Evolutionary conservation across 2,113 vertebrate genomes (phyloP), one percentile per base, ranked within the genome.

Genomic region (Cisticola juncidis): DNA sequence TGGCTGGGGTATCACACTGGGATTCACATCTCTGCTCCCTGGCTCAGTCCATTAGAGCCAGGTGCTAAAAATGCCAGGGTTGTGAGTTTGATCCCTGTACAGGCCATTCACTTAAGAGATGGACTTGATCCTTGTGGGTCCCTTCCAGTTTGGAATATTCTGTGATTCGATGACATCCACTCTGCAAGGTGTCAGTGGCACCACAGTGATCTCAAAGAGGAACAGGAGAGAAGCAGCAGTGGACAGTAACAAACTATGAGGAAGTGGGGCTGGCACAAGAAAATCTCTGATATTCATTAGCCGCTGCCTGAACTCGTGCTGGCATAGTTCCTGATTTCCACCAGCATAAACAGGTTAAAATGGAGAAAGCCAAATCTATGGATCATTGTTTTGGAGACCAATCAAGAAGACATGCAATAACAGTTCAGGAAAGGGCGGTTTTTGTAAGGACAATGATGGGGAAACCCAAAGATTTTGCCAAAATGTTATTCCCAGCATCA

Each of bases 301-400:
- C 61, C 0, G 1, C 72, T 86, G 70, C 70, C 64, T 38, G 3
- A 86, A 82, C 72, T 62, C 0, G 0, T 60, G 81, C 40, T 96
- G 90, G 92, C 92, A 65, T 64, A 6, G 0, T 21, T 92, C 70
- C 90, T 14, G n/a, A 50, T 31, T 88, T 81, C 80, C 60, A 93
- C 42, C 76, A 71, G 69, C 82, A 54, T 6, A 88, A 95, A 69
- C 56, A 78, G 68, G 86, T 88, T 86, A 33, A 88, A 86, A 88
- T 58, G 85, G 79, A 94, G 66, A 82, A 48, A 86, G 64, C 23
- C 2, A 9, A 51, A 74, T 77, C 76, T 56, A 62, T 44, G 88
- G 92, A 90, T 95, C 80, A 96, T 94, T 97, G 94, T 96, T 94
- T 88, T n/a, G 70, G 57, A 91, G 90, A 44, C 57, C 47, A 42